phyloP scores from a whole-genome alignment of 2,888 invertebrate genomes.

The Xylota segnis region DNA sequence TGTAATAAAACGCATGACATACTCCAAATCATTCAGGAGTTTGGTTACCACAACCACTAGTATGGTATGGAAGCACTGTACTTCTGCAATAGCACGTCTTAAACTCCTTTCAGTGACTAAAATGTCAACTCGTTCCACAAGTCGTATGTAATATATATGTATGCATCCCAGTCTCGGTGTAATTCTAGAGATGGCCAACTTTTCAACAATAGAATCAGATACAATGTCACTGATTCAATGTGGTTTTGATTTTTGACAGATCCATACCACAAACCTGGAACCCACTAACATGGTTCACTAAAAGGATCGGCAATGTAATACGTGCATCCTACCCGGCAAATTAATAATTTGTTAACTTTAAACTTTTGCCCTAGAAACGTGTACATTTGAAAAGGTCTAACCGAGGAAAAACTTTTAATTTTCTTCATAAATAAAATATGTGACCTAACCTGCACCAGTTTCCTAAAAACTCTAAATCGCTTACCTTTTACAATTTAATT shows the following conservation, averaged over 20 bases:
- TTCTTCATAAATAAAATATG: constrained; percentile 42
- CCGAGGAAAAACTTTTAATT: constrained; percentile 20
- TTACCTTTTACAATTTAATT: constrained; percentile 55
- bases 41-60: no score
- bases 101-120: no score
- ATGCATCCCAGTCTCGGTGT: not conserved
- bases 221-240: no score
- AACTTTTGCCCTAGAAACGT: not conserved
- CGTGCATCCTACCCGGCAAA: constrained; percentile 20
- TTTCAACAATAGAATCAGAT: no score
- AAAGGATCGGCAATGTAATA: constrained; percentile 16
- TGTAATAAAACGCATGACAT: no score
- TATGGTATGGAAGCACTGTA: no score
- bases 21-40: no score
- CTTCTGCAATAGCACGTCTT: no score
- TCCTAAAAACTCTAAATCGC: constrained; percentile 10
- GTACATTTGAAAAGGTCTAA: not conserved
- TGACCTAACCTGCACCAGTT: not conserved
- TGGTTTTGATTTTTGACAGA: not conserved
- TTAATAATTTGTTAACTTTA: constrained; percentile 21
- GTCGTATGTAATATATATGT: no score
- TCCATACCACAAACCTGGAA: not conserved
- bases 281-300: not conserved
- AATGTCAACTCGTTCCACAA: no score
- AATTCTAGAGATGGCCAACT: no score